These are phyloP conservation scores for Chamaetylas fuelleborni DNA, from an alignment of 2,113 vertebrate genomes.

Conservation along the genomic window DNA sequence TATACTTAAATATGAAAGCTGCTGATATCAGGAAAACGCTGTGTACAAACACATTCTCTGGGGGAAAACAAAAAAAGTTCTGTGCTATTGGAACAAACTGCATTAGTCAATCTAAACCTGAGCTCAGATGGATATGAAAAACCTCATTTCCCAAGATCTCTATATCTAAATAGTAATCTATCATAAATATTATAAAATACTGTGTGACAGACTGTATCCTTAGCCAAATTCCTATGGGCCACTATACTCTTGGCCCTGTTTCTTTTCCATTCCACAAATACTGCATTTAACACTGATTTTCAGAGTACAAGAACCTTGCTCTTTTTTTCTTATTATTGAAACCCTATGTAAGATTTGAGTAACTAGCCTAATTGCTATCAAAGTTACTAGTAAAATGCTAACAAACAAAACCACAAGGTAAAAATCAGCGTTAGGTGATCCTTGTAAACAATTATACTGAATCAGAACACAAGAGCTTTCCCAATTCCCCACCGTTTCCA, in stretches of 20 bases:
- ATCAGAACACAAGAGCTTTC: background rate
- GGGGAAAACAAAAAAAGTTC: background rate
- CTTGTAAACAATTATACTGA: background rate
- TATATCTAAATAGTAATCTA: background rate
- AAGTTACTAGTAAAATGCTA: background rate
- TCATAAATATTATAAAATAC: background rate
- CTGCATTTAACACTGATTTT: background rate
- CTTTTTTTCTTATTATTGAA: background rate
- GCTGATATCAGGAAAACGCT: background rate
- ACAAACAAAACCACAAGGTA: background rate
- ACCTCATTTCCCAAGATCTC: background rate
- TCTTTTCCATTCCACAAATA: background rate
- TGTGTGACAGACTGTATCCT: background rate
- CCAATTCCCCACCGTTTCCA: background rate
- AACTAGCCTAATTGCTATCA: background rate
- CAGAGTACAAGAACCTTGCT: background rate
- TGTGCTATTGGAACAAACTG: background rate
- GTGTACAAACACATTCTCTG: background rate
- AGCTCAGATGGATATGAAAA: background rate
- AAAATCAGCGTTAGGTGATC: background rate
- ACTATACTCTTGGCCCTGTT: background rate
- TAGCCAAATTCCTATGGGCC: background rate
- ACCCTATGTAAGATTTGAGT: accelerated
- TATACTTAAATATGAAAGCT: background rate
- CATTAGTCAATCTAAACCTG: background rate